Percentiles rank a stretch among this genome's conserved stretches.
phyloP scores from a whole-genome alignment of 2,113 vertebrate species.

The Morone saxatilis region DNA sequence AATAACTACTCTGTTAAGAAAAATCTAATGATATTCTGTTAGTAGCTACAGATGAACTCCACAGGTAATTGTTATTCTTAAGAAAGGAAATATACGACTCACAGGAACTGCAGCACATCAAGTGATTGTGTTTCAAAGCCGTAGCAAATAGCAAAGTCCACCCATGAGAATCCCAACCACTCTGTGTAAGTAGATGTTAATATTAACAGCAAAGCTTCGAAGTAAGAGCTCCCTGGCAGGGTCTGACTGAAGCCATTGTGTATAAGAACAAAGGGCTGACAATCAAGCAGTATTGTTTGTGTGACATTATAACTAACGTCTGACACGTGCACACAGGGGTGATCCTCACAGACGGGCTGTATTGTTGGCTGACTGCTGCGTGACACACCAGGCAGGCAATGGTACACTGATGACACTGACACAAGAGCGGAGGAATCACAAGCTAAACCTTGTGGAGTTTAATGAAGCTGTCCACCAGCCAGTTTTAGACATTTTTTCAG shows the following conservation, averaged over 20 bases:
- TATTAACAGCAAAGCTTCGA: conserved; percentile 61
- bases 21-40: conserved; percentile 52
- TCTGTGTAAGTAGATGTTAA: conserved; percentile 58
- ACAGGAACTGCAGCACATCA: conserved; percentile 46
- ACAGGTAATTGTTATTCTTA: conserved; percentile 64
- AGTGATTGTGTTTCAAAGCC: conserved; percentile 70
- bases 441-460: conserved; percentile 33
- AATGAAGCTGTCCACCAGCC: conserved; percentile 62
- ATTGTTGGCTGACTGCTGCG: conserved; percentile 46
- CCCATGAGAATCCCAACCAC: conserved; percentile 61
- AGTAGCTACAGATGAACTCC: conserved; percentile 44
- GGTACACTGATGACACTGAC: conserved; percentile 38
- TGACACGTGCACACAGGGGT: conserved; percentile 38
- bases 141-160: conserved; percentile 58
- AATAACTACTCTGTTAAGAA: conserved; percentile 47
- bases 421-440: conserved; percentile 36
- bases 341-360: conserved; percentile 34
- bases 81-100: conserved; percentile 59
- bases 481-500: conserved; percentile 49
- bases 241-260: conserved; percentile 53
- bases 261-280: conserved; percentile 70
- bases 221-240: conserved; percentile 54
- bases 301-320: conserved; percentile 51
- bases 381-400: conserved; percentile 44
- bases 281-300: conserved; percentile 60